Evolutionary conservation across 2,888 invertebrate species (phyloP).

Genomic region (Cheilosia variabilis): DNA sequence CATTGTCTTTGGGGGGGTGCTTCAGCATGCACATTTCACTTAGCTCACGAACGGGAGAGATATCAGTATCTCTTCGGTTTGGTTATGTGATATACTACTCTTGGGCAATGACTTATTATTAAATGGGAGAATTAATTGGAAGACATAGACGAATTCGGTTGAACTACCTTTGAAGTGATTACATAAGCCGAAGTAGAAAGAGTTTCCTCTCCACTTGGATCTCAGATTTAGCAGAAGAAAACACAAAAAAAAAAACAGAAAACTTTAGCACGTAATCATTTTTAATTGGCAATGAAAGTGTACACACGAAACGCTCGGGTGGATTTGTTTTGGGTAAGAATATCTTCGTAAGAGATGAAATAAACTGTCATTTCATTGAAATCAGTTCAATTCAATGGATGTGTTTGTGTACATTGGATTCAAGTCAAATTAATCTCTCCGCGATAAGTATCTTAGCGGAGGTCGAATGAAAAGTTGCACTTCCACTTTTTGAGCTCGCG

Average conservation of each 20-base stretch:
- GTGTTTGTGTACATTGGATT: neutral
- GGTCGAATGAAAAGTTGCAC: slow-evolving; percentile 28
- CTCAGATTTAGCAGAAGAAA: neutral
- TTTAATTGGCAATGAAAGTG: slow-evolving; percentile 56
- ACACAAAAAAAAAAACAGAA: slow-evolving; percentile 2
- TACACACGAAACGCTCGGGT: slow-evolving; percentile 1
- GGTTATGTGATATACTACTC: slow-evolving; percentile 50
- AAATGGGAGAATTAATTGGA: slow-evolving; percentile 53
- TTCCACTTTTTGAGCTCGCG: slow-evolving; percentile 6
- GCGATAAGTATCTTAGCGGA: neutral
- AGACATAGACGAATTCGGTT: slow-evolving; percentile 19
- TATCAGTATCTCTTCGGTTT: slow-evolving; percentile 14
- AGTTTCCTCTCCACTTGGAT: neutral
- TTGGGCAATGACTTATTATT: slow-evolving; percentile 29
- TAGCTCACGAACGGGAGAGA: neutral
- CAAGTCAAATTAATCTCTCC: no score
- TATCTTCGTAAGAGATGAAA: neutral
- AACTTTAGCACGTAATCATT: slow-evolving; percentile 25
- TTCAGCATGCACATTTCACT: neutral
- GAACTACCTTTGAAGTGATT: slow-evolving; percentile 34
- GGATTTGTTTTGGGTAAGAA: neutral
- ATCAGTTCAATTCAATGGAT: neutral
- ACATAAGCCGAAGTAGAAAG: slow-evolving; percentile 11
- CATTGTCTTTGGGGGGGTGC: slow-evolving; percentile 31
- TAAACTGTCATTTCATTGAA: neutral